These are phyloP conservation scores for Drosophila azteca DNA, from an alignment of 1,140 invertebrate species.

Conservation along the genomic window DNA sequence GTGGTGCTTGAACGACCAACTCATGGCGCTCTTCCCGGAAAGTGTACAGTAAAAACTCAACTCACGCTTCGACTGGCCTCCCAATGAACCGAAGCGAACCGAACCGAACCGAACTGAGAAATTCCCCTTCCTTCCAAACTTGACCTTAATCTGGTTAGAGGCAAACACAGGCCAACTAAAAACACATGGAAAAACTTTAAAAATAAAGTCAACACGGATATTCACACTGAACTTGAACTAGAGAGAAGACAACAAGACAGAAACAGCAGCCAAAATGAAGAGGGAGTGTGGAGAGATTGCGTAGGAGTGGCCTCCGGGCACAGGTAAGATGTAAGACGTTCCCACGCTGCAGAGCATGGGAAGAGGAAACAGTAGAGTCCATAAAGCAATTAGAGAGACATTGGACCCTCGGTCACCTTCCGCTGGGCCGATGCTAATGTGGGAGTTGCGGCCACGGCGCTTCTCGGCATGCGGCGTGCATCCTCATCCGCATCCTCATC, in stretches of 20 bases:
- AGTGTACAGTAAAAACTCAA: conserved; percentile 27
- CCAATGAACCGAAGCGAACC: conserved; percentile 25
- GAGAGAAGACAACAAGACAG: background rate
- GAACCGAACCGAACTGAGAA: conserved; percentile 24
- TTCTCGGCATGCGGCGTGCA: conserved; percentile 18
- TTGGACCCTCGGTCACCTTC: conserved; percentile 35
- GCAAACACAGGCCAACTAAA: conserved; percentile 45
- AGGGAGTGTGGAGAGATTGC: conserved; percentile 8
- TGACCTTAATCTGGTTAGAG: conserved; percentile 76
- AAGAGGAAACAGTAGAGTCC: conserved; percentile 29
- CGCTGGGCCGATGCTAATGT: conserved; percentile 65
- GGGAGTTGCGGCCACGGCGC: conserved; percentile 69
- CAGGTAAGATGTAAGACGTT: conserved; percentile 51
- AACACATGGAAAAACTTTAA: conserved; percentile 68
- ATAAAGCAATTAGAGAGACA: conserved; percentile 77
- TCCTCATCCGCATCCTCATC: background rate
- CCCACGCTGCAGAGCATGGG: conserved; percentile 54
- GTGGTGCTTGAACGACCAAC: conserved; percentile 1
- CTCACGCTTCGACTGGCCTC: conserved; percentile 29
- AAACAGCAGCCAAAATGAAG: background rate
- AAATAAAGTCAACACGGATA: conserved; percentile 60
- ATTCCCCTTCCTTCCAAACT: conserved; percentile 28
- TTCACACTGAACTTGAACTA: conserved; percentile 69
- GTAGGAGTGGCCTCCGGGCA: conserved; percentile 29
- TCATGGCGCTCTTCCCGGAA: conserved; percentile 37